A percentile compares a stretch with the other conserved stretches of the same genome.
These are phyloP conservation scores for Dendrolimus houi DNA, from an alignment of 2,888 invertebrate genomes.

Conservation along the genomic window DNA sequence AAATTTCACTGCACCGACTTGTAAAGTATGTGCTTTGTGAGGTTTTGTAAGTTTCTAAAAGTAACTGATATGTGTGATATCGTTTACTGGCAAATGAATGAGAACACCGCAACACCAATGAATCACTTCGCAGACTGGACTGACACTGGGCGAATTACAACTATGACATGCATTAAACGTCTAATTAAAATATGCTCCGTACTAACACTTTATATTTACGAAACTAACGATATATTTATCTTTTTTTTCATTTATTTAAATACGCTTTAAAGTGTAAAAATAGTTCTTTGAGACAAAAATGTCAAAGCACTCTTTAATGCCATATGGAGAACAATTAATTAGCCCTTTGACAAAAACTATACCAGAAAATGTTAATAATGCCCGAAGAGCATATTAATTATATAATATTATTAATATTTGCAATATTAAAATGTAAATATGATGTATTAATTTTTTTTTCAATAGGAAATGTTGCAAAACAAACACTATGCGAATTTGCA, in stretches of 20 bases:
- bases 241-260: slow-evolving; percentile 42
- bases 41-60: too few species aligned
- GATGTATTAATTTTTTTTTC: slow-evolving; percentile 15
- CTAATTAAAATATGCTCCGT: slow-evolving; percentile 68
- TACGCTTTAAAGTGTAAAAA: slow-evolving; percentile 67
- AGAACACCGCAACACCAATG: slow-evolving; percentile 33
- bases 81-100: slow-evolving; percentile 39
- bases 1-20: too few species aligned
- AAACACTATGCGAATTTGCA: slow-evolving; percentile 47
- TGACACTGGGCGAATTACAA: slow-evolving; percentile 51
- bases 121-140: slow-evolving; percentile 35
- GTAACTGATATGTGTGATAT: slow-evolving; percentile 48
- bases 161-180: slow-evolving; percentile 69
- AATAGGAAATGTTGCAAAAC: slow-evolving; percentile 36
- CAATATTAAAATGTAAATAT: slow-evolving; percentile 10
- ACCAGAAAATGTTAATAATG: slow-evolving; percentile 52
- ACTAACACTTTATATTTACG: slow-evolving; percentile 61
- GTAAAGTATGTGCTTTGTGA: too few species aligned
- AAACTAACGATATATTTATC: slow-evolving; percentile 66
- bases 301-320: slow-evolving; percentile 47
- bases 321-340: slow-evolving; percentile 21
- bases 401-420: slow-evolving; percentile 21
- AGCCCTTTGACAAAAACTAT: slow-evolving; percentile 20
- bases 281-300: slow-evolving; percentile 57
- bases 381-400: slow-evolving; percentile 38